A percentile compares a stretch with the other conserved stretches of the same genome.
Conservation (phyloP, 2,113 vertebrate species). For the Orycteropus afer region DNA sequence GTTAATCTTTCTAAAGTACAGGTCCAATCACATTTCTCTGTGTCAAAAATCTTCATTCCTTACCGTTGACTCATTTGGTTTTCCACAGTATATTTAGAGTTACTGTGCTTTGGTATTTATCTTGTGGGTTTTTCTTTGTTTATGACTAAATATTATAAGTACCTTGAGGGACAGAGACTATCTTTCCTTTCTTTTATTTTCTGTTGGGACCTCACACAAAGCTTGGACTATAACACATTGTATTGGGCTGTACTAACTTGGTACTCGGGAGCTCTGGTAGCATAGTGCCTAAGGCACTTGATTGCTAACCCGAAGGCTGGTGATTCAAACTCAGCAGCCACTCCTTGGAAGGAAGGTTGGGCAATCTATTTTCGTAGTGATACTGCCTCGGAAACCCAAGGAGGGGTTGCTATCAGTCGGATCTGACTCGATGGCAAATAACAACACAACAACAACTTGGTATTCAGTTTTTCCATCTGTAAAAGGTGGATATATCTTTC, state of each 20-base stretch:
- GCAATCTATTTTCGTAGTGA: no score
- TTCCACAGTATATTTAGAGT: not conserved
- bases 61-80: not conserved
- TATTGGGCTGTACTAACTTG: not conserved
- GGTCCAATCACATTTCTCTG: not conserved
- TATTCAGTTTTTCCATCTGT: slow-evolving; percentile 14
- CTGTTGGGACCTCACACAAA: not conserved
- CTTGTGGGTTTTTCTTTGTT: not conserved
- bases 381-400: no score
- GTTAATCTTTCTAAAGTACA: not conserved
- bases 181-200: not conserved
- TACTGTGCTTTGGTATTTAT: not conserved
- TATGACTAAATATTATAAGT: slow-evolving; percentile 44
- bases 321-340: no score
- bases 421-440: no score
- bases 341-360: no score
- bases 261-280: no score
- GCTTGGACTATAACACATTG: not conserved
- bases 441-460: no score
- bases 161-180: not conserved
- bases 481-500: not conserved
- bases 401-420: no score
- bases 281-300: no score
- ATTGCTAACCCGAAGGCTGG: no score
- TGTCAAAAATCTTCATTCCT: not conserved